phyloP scores from a whole-genome alignment of 2,888 invertebrate genomes.

The Hyposoter dolosus region DNA sequence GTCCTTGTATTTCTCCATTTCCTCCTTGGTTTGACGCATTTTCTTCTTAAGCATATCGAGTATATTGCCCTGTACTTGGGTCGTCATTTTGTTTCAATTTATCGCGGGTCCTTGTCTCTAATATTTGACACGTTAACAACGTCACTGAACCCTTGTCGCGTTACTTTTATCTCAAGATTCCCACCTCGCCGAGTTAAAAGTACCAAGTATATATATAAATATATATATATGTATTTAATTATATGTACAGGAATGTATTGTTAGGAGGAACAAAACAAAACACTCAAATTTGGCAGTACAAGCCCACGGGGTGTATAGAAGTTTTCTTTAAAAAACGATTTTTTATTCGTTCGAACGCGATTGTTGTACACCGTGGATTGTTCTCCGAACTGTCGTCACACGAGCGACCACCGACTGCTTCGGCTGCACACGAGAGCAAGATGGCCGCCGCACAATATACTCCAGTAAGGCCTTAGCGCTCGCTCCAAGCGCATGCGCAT shows the following conservation, averaged over 20 bases:
- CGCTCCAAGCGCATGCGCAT: slow-evolving; percentile 71
- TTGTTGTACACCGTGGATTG: slow-evolving; percentile 72
- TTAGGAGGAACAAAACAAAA: slow-evolving; percentile 20
- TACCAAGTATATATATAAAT: slow-evolving; percentile 16
- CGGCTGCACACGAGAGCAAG: slow-evolving; percentile 75
- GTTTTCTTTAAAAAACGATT: slow-evolving; percentile 30
- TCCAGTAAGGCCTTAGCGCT: slow-evolving; percentile 72
- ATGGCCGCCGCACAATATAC: slow-evolving; percentile 76
- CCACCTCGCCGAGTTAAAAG: slow-evolving; percentile 2
- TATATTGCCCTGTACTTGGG: slow-evolving; percentile 96
- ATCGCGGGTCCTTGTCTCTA: slow-evolving; percentile 55
- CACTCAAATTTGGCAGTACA: slow-evolving; percentile 36
- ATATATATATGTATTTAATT: slow-evolving; percentile 19
- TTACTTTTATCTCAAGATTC: slow-evolving; percentile 11
- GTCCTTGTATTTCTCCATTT: slow-evolving; percentile 99
- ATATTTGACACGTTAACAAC: slow-evolving; percentile 37
- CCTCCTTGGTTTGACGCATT: slow-evolving; percentile 99
- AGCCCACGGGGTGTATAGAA: slow-evolving; percentile 21
- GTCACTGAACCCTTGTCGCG: slow-evolving; percentile 28
- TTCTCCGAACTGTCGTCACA: slow-evolving; percentile 75
- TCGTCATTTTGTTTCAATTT: slow-evolving; percentile 88
- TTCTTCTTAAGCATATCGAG: slow-evolving; percentile 99
- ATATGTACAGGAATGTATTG: slow-evolving; percentile 31
- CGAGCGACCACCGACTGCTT: slow-evolving; percentile 81
- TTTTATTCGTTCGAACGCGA: slow-evolving; percentile 60